Percentiles rank a stretch among this genome's conserved stretches.
These are phyloP conservation scores for Zaprionus nigranus DNA, from an alignment of 1,140 invertebrate species.

Conservation along the genomic window DNA sequence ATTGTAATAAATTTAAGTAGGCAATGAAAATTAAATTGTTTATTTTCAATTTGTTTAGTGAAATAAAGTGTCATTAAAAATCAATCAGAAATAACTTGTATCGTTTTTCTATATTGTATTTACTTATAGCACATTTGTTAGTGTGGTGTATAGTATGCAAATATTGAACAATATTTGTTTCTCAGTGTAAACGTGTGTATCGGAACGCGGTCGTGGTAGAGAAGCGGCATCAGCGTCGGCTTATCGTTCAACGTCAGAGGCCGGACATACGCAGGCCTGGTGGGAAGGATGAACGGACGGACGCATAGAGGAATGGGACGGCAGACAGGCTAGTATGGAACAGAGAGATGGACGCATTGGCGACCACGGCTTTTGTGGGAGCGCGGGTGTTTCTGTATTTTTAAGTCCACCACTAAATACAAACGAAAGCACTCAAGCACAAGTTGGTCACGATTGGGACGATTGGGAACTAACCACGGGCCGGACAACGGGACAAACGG, in stretches of 20 bases:
- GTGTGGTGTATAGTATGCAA: too few species aligned
- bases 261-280: slow-evolving; percentile 18
- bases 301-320: neutral
- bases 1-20: too few species aligned
- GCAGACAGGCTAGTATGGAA: neutral
- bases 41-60: too few species aligned
- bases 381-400: slow-evolving; percentile 71
- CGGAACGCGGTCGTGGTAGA: slow-evolving; percentile 9
- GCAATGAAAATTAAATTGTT: too few species aligned
- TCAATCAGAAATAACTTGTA: too few species aligned
- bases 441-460: slow-evolving; percentile 77
- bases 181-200: slow-evolving; percentile 4
- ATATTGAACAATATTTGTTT: neutral
- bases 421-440: slow-evolving; percentile 84
- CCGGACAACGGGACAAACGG: slow-evolving; percentile 40
- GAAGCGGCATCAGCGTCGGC: slow-evolving; percentile 45
- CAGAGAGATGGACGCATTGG: slow-evolving; percentile 54
- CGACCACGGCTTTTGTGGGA: slow-evolving; percentile 74
- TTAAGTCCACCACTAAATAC: slow-evolving; percentile 84
- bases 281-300: neutral
- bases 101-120: too few species aligned
- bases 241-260: slow-evolving; percentile 73
- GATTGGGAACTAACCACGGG: slow-evolving; percentile 41
- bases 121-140: too few species aligned
- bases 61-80: too few species aligned